phyloP scores from a whole-genome alignment of 2,113 vertebrate genomes.

The Dasyornis broadbenti region DNA sequence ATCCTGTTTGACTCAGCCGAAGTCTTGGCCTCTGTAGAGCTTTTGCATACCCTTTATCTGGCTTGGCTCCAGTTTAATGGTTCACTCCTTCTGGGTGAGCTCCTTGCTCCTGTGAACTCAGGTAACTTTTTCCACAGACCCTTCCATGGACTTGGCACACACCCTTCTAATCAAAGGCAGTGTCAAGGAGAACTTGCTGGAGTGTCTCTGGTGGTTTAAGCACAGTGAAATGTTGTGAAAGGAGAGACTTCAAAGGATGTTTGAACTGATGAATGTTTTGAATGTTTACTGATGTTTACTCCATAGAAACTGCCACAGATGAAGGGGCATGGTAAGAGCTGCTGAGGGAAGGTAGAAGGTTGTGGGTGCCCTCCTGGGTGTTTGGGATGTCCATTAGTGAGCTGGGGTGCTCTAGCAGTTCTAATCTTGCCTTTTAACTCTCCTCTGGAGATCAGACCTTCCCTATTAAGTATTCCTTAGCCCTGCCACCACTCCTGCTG shows the following conservation, averaged over 20 bases:
- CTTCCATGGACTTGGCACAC: background rate
- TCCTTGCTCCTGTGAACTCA: background rate
- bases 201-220: background rate
- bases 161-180: background rate
- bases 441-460: background rate
- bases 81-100: background rate
- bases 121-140: background rate
- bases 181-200: background rate
- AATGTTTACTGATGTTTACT: background rate
- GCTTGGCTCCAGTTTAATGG: background rate
- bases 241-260: background rate
- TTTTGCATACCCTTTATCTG: background rate
- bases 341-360: background rate
- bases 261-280: background rate
- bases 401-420: background rate
- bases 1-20: background rate
- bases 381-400: background rate
- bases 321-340: background rate
- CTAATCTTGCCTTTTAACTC: background rate
- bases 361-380: background rate
- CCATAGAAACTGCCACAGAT: background rate
- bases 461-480: background rate
- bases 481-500: background rate
- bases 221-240: background rate
- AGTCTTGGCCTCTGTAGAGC: background rate